phyloP scores from a whole-genome alignment of 2,113 vertebrate genomes.

The Psilopogon haemacephalus region DNA sequence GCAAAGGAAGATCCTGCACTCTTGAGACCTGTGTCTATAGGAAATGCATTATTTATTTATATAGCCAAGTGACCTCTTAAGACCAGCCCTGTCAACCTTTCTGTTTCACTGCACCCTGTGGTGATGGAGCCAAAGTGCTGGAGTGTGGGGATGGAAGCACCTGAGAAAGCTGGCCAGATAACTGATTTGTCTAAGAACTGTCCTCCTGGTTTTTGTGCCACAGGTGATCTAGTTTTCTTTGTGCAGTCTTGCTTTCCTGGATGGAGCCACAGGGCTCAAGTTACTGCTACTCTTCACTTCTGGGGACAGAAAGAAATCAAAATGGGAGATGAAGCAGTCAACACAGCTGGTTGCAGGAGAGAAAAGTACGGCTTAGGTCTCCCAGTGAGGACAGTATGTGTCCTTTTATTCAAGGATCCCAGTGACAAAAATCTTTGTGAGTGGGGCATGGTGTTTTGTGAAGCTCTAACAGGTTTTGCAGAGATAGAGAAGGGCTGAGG shows the following conservation, averaged over 20 bases:
- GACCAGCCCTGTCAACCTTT: neutral
- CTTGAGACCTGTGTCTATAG: neutral
- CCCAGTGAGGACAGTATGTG: neutral
- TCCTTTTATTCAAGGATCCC: neutral
- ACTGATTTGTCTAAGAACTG: neutral
- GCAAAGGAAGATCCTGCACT: neutral
- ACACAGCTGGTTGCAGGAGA: neutral
- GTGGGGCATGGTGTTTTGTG: neutral
- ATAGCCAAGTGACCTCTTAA: neutral
- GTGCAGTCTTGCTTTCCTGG: neutral
- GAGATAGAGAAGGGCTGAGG: neutral
- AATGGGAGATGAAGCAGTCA: neutral
- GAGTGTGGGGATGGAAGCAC: neutral
- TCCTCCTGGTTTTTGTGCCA: neutral
- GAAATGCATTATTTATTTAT: conserved; percentile 19
- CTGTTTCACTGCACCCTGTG: rapidly evolving
- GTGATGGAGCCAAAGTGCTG: neutral
- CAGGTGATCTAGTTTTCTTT: neutral
- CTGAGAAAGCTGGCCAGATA: neutral
- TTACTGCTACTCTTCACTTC: neutral
- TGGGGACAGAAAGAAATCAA: rapidly evolving
- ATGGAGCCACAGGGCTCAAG: neutral
- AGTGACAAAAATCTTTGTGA: neutral
- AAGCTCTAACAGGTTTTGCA: neutral
- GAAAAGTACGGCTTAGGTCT: neutral